Conservation (phyloP, 2,888 invertebrate species). For the Polydrusus tereticollis region DNA sequence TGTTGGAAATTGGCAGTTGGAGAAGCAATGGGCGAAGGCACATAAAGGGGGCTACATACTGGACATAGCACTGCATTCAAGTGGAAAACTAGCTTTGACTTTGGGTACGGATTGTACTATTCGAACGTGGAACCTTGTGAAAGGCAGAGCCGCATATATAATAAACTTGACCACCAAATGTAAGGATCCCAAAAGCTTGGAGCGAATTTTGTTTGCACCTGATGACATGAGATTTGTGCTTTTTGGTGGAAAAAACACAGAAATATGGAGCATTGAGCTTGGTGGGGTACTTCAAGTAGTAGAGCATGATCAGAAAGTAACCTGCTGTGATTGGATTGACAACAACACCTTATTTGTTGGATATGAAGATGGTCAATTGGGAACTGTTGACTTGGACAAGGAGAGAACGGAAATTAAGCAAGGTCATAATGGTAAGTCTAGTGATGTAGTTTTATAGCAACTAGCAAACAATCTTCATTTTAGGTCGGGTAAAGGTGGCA, state of each 20-base stretch:
- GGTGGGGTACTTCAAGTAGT: constrained; percentile 80
- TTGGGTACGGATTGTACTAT: constrained; percentile 87
- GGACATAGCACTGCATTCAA: constrained; percentile 86
- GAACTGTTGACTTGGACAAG: constrained; percentile 71
- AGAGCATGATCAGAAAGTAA: constrained; percentile 78
- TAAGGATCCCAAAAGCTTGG: constrained; percentile 63
- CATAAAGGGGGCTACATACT: constrained; percentile 85
- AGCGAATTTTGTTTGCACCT: constrained; percentile 76
- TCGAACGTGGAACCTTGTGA: constrained; percentile 94
- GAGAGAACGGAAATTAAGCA: constrained; percentile 67
- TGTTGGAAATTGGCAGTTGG: constrained; percentile 87
- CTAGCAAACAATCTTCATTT: background rate
- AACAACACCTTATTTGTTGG: constrained; percentile 77
- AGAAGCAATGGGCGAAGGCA: constrained; percentile 85
- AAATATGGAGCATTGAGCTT: constrained; percentile 85
- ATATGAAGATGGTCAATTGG: constrained; percentile 80
- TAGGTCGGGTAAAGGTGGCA: constrained; percentile 75
- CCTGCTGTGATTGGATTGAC: constrained; percentile 78
- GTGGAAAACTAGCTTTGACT: constrained; percentile 89
- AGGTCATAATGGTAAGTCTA: constrained; percentile 69
- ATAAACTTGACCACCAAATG: constrained; percentile 85
- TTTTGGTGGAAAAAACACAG: constrained; percentile 78
- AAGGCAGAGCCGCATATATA: constrained; percentile 90
- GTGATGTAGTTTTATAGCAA: background rate
- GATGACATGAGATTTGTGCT: constrained; percentile 83